Base-by-base conservation (phyloP, 2,888 invertebrate genomes). In the Erynnis tages region DNA sequence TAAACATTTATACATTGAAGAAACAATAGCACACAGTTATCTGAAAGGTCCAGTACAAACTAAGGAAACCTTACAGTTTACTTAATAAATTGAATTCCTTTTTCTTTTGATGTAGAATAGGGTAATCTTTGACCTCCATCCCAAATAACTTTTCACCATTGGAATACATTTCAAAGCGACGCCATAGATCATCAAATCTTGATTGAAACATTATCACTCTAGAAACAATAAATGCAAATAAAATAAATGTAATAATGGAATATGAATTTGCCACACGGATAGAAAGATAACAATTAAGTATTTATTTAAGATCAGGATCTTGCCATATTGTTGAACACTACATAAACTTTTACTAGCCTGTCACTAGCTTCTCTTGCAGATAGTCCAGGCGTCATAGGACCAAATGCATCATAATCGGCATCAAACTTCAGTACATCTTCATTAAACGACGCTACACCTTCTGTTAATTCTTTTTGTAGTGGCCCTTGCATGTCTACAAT, bases 141-240 rank as follows among this genome's bases (percentile, higher is more conserved):
- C 97, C 97, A 71, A 97, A 97, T 40, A 97, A 79, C 60, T 92
- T 93, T 82, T 97, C 97, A 21, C 96, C 97, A 63, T 92, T 95
- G 32, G 93, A 93, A 76, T 95, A 96, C 86, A 95, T 96, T 77
- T 94, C 94, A 66, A 92, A 96, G 68, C 94, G 92, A 43, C 94
- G 91, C 93, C 94, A 95, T 7, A 97, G 80, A 40, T 96, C 95
- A 71, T 97, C 96, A 69, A 97, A 96, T 57, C 93, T 91, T 61
- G 92, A 92, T 87, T 96, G 95, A 71, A 95, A 96, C 59, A 94
- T 77, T 47, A 95, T 90, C 3, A 94, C 92, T 59, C 94, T 92
- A 62, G 38, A 71, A 57, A n/a, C n/a, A n/a, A n/a, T n/a, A n/a
- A n/a, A n/a, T n/a, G n/a, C n/a, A n/a, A n/a, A n/a, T n/a, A n/a